Evolutionary conservation across 2,113 vertebrate genomes (phyloP), one percentile per base, ranked within the genome.

Genomic region (Elephas maximus): DNA sequence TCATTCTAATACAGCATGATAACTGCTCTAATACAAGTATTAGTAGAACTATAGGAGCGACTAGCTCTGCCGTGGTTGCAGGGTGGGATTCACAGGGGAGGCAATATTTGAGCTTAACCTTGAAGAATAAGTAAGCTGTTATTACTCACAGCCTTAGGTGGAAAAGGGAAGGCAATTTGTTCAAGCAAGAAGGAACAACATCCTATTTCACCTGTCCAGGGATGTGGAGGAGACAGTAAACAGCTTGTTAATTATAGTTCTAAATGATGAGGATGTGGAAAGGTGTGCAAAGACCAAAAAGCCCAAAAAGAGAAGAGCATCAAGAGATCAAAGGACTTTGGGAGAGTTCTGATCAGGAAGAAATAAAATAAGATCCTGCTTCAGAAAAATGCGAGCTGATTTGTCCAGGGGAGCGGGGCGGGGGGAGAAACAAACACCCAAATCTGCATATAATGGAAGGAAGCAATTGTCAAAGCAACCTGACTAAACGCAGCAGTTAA

Each of bases 201-300:
- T 67, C 57, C 30, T 67, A 71, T 73, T 73, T 88, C 62, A 71
- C 17, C 60, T 65, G 33, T 60, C 53, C 48, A 79, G 37, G 33
- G 23, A 83, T 63, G 6, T 53, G 23, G 14, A 96, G 33, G 51
- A 77, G 51, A 24, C 9, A 48, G 82, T 30, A 62, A 93, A 76
- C 67, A 87, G 37, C 8, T 62, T 73, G 26, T 53, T 88, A 82
- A 88, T 62, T 30, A 53, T 63, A 83, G 63, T 74, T 74, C 23
- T 63, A 71, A 90, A 80, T 71, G 48, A 90, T 77, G 21, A 87
- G 71, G 53, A 91, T 73, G 69, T 48, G 23, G 26, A 93, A 91
- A 78, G 28, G 60, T 53, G 21, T 41, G 26, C 48, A 91, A 76
- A 20, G 86, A 89, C 37, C 37, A 67, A 57, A 88, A 1, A 48